Conservation (phyloP, 2,113 vertebrate species). For the Elachura formosa region DNA sequence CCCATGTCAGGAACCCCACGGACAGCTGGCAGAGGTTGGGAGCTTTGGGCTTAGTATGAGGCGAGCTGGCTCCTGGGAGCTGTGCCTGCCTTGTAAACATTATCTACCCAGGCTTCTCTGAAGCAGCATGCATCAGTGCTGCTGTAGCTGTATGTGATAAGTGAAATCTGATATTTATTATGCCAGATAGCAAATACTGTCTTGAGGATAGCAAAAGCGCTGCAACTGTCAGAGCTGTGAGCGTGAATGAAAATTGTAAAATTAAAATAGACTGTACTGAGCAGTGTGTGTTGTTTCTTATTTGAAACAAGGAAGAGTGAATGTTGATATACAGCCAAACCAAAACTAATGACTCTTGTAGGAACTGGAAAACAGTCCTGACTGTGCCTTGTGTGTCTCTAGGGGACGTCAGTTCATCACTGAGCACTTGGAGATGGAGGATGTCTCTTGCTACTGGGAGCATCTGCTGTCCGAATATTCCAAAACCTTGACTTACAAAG, state of each 20-base stretch:
- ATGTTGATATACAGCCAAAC: background rate
- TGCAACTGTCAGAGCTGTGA: conserved; percentile 3
- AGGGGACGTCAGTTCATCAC: conserved; percentile 89
- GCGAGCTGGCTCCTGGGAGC: background rate
- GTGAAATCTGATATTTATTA: conserved; percentile 26
- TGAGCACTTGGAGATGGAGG: conserved; percentile 86
- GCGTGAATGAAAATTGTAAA: background rate
- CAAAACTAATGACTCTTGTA: background rate
- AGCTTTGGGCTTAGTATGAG: background rate
- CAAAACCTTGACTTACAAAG: conserved; percentile 83
- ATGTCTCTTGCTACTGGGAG: conserved; percentile 93
- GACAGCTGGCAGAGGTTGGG: background rate
- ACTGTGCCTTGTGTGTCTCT: conserved; percentile 30
- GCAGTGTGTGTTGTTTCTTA: background rate
- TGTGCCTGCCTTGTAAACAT: background rate
- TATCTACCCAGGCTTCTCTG: background rate
- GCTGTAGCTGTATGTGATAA: background rate
- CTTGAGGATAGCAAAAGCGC: conserved; percentile 38
- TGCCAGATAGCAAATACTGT: conserved; percentile 44
- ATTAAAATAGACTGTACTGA: background rate
- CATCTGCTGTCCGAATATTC: conserved; percentile 84
- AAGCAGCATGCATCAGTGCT: background rate
- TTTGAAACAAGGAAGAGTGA: background rate
- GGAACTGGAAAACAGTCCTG: background rate
- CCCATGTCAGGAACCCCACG: background rate